Evolutionary conservation across 1,140 invertebrate species (phyloP).

Genomic region (Bombyx mandarina): DNA sequence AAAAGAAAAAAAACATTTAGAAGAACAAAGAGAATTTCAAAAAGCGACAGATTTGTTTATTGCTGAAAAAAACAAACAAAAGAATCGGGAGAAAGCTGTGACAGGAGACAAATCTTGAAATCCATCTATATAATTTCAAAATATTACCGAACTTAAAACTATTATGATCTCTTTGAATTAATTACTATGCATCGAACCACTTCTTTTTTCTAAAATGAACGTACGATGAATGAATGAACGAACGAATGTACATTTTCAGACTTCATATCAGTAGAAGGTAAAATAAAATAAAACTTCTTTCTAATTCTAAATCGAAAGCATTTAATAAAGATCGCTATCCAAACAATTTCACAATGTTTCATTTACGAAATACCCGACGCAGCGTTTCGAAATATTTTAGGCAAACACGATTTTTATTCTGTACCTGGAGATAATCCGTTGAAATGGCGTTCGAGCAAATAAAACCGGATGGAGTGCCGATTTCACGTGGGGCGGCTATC

Average conservation of each 20-base stretch:
- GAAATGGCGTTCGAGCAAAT: slow-evolving; percentile 24
- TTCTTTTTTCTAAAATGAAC: neutral
- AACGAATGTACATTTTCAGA: neutral
- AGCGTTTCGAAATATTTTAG: too few species aligned
- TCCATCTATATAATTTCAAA: too few species aligned
- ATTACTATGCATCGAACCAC: neutral
- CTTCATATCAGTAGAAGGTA: too few species aligned
- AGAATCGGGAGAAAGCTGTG: neutral
- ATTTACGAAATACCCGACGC: too few species aligned
- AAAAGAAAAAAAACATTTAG: slow-evolving; percentile 29
- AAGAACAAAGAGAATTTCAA: slow-evolving; percentile 32
- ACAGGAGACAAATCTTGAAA: too few species aligned
- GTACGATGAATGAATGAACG: too few species aligned
- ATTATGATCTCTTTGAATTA: slow-evolving; percentile 1
- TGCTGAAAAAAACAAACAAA: slow-evolving; percentile 26
- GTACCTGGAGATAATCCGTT: slow-evolving; percentile 14
- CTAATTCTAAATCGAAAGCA: too few species aligned
- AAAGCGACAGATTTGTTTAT: slow-evolving; percentile 16
- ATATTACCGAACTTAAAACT: too few species aligned
- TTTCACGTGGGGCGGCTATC: slow-evolving; percentile 8
- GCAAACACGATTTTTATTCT: slow-evolving; percentile 20
- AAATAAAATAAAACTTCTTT: too few species aligned
- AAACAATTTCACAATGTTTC: too few species aligned
- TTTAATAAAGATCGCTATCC: too few species aligned
- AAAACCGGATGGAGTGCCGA: slow-evolving; percentile 32